Percentiles rank a stretch among this genome's conserved stretches.
phyloP scores from a whole-genome alignment of 2,888 invertebrate genomes.

The Eurytoma adleriae region DNA sequence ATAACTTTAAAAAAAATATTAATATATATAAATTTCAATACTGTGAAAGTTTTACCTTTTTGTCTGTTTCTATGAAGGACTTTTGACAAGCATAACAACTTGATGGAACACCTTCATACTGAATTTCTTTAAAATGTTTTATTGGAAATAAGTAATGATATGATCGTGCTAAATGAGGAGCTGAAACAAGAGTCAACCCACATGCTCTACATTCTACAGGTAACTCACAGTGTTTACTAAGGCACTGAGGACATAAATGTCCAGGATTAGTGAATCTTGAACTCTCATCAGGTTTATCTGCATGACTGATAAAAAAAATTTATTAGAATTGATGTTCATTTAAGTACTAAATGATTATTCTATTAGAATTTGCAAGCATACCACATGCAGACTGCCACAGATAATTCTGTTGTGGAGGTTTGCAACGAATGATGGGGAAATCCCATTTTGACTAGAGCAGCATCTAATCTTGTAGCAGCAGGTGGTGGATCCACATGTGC shows the following conservation, averaged over 20 bases:
- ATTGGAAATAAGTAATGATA: constrained; percentile 98
- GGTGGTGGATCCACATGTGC: constrained; percentile 84
- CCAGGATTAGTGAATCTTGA: constrained; percentile 86
- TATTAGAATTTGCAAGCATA: constrained; percentile 71
- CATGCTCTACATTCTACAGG: constrained; percentile 98
- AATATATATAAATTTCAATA: background rate
- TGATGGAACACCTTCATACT: constrained; percentile 79
- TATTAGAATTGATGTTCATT: background rate
- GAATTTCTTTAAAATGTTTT: constrained; percentile 87
- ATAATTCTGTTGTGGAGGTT: constrained; percentile 80
- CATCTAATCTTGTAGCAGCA: constrained; percentile 84
- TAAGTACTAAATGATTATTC: background rate
- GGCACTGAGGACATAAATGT: constrained; percentile 96
- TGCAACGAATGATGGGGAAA: constrained; percentile 89
- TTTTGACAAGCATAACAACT: constrained; percentile 88
- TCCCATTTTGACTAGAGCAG: constrained; percentile 96
- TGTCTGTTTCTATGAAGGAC: constrained; percentile 82
- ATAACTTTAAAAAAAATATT: background rate
- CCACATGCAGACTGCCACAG: constrained; percentile 96
- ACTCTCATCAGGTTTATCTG: constrained; percentile 85
- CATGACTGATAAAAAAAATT: constrained; percentile 80
- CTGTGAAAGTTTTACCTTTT: constrained; percentile 79
- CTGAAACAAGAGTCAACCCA: constrained; percentile 96
- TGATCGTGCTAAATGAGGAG: constrained; percentile 97
- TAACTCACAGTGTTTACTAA: constrained; percentile 97